These are phyloP conservation scores for Linnaemya vulpina DNA, from an alignment of 2,888 invertebrate species.

Conservation along the genomic window DNA sequence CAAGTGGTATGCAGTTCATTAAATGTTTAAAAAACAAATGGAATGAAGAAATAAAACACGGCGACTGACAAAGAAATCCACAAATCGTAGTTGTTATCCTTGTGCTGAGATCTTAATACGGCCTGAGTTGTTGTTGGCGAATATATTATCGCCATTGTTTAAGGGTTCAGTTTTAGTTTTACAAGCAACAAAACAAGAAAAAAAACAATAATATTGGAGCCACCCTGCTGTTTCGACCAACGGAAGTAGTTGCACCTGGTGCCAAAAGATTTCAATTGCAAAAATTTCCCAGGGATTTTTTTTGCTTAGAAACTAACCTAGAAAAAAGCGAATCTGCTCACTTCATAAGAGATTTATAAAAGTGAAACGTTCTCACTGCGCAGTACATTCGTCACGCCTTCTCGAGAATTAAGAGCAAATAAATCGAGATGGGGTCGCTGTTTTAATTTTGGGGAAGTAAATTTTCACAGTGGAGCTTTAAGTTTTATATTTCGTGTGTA, in stretches of 20 bases:
- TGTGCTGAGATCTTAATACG: conserved; percentile 32
- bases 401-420: not conserved
- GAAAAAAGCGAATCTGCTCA: not conserved
- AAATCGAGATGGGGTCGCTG: not conserved
- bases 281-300: conserved; percentile 73
- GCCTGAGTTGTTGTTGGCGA: not conserved
- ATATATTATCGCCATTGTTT: conserved; percentile 9
- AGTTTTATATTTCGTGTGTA: not conserved
- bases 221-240: conserved; percentile 73
- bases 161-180: conserved; percentile 44
- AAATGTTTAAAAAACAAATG: conserved; percentile 29
- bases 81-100: conserved; percentile 66
- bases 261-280: conserved; percentile 69
- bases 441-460: too few relatives aligned
- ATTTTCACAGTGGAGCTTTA: not conserved
- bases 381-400: conserved; percentile 38
- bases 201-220: conserved; percentile 37
- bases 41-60: conserved; percentile 68
- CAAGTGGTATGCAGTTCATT: conserved; percentile 67
- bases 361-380: conserved; percentile 27
- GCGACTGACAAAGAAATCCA: conserved; percentile 41
- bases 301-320: not conserved
- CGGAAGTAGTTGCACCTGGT: conserved; percentile 79
- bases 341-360: not conserved
- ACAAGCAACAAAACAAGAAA: not conserved